phyloP scores from a whole-genome alignment of 2,113 vertebrate genomes.

The Misgurnus mizolepis region DNA sequence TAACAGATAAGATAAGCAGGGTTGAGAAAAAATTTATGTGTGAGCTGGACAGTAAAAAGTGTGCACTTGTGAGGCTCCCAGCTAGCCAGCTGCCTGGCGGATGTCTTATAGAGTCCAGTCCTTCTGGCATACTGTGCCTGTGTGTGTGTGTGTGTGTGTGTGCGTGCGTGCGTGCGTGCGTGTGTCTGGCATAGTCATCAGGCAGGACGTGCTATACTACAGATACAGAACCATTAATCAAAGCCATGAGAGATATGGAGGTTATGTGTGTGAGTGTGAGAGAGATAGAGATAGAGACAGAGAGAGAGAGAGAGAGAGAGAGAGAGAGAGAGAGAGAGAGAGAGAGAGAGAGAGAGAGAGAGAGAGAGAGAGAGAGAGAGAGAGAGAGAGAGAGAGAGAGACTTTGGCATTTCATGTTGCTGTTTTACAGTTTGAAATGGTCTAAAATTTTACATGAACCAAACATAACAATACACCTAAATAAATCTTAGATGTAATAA shows the following conservation, averaged over 20 bases:
- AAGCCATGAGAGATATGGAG: conserved; percentile 33
- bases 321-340: not conserved
- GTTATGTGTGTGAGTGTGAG: not conserved
- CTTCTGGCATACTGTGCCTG: conserved; percentile 20
- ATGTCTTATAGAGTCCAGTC: conserved; percentile 11
- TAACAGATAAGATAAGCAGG: conserved; percentile 29
- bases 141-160: conserved; percentile 12
- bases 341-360: conserved; percentile 12
- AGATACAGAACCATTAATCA: conserved; percentile 50
- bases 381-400: not conserved
- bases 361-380: not conserved
- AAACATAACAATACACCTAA: too few species aligned
- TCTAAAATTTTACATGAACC: too few species aligned
- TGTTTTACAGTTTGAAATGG: too few species aligned
- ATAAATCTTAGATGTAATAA: too few species aligned
- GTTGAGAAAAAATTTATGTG: conserved; percentile 11
- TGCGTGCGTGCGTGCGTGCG: conserved; percentile 9
- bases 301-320: conserved; percentile 1
- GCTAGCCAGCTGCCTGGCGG: conserved; percentile 11
- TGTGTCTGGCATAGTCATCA: conserved; percentile 33
- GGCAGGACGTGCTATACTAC: conserved; percentile 36
- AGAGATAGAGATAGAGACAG: conserved; percentile 1
- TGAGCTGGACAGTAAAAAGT: not conserved
- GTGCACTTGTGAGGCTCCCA: conserved; percentile 1
- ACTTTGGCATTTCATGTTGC: too few species aligned